Percentiles rank a stretch among this genome's conserved stretches.
phyloP scores from a whole-genome alignment of 2,797 vertebrate genomes.

The Acipenser oxyrinchus region DNA sequence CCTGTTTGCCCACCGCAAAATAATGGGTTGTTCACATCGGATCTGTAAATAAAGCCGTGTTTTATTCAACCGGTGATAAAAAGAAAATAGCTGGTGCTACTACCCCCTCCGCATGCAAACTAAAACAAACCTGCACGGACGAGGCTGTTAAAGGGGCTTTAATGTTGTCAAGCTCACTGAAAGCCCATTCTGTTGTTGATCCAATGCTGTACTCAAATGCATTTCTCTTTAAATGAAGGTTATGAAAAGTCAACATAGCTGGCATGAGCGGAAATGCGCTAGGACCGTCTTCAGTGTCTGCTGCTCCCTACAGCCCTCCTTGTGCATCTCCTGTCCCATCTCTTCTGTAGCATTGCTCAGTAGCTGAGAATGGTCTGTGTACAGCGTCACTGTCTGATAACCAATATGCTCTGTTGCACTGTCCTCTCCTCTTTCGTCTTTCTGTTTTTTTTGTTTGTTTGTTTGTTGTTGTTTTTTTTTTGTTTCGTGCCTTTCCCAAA shows the following conservation, averaged over 20 bases:
- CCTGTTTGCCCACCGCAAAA: too few species aligned
- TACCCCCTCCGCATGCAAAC: too few species aligned
- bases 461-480: neutral
- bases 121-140: too few species aligned
- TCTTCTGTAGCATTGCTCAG: constrained; percentile 84
- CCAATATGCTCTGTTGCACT: constrained; percentile 49
- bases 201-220: constrained; percentile 78
- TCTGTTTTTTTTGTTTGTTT: constrained; percentile 5
- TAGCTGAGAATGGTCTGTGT: constrained; percentile 72
- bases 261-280: constrained; percentile 73
- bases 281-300: constrained; percentile 77
- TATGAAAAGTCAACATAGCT: constrained; percentile 84
- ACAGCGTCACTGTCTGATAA: constrained; percentile 62
- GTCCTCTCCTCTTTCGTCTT: neutral
- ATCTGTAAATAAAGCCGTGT: too few species aligned
- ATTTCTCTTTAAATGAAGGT: constrained; percentile 85
- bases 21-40: too few species aligned
- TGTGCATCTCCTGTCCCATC: constrained; percentile 82
- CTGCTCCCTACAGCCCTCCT: constrained; percentile 78
- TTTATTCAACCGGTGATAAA: too few species aligned
- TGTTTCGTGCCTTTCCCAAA: neutral
- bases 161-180: constrained; percentile 38
- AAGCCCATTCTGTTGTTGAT: constrained; percentile 65
- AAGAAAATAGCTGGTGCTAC: too few species aligned
- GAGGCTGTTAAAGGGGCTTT: constrained; percentile 5